These are phyloP conservation scores for Cecropterus lyciades DNA, from an alignment of 1,140 invertebrate species.

Conservation along the genomic window DNA sequence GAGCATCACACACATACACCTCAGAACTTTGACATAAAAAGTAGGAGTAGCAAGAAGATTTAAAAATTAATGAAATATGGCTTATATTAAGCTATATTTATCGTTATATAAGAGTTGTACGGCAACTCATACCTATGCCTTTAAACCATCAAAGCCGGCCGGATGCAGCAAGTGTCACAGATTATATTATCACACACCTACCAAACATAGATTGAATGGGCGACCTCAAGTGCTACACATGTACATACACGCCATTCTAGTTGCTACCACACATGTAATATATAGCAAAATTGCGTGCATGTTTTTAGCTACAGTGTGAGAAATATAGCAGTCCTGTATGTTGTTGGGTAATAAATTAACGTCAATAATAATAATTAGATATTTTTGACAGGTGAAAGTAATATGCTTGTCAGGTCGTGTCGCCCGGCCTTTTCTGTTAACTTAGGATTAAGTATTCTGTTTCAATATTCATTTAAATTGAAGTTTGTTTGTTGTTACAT, in stretches of 20 bases:
- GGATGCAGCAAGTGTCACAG: constrained; percentile 57
- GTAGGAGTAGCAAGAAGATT: too few relatives aligned
- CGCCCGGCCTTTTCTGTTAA: constrained; percentile 28
- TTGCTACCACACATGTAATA: constrained; percentile 19
- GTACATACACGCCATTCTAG: constrained; percentile 25
- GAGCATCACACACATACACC: too few relatives aligned
- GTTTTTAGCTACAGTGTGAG: constrained; percentile 10
- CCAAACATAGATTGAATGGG: constrained; percentile 36
- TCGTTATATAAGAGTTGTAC: constrained; percentile 1
- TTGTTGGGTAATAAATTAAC: constrained; percentile 40
- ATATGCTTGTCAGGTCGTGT: constrained; percentile 44
- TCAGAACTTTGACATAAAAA: too few relatives aligned
- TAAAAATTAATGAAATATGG: too few relatives aligned
- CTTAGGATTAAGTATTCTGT: constrained; percentile 21
- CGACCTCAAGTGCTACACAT: constrained; percentile 27
- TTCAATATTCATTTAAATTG: constrained; percentile 19
- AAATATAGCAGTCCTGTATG: constrained; percentile 25
- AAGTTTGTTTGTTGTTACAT: not conserved
- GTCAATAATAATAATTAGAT: constrained; percentile 50
- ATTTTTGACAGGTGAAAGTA: constrained; percentile 65
- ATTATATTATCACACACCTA: constrained; percentile 61
- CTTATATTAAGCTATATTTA: too few relatives aligned
- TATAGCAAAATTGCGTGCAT: constrained; percentile 13
- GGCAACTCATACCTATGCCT: not conserved
- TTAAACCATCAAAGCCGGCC: constrained; percentile 32